Evolutionary conservation across 2,113 vertebrate species (phyloP), one percentile per base, ranked within the genome.

Genomic region (Podiceps cristatus): DNA sequence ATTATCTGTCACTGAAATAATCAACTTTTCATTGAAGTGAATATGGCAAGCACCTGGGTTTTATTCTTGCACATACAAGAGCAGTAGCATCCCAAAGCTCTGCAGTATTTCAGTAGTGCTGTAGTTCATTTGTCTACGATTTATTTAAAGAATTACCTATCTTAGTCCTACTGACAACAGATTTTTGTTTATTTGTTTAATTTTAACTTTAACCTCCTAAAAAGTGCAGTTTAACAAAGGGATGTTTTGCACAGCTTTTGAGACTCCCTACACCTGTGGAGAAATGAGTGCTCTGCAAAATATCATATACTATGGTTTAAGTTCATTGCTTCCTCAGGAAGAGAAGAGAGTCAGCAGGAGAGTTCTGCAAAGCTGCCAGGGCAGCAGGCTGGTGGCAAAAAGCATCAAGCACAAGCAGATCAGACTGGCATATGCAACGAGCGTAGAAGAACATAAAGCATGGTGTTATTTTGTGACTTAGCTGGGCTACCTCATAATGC

Each of bases 111-210:
- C 81, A 77, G 82, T 42, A 77, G 56, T 52, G 62, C 75, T 85
- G 35, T 42, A 84, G 29, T 37, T 95, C 63, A 68, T 69, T 67
- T 91, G 62, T 44, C 56, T 62, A 28, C 7, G 29, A 83, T 79
- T 86, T 89, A 80, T 83, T 94, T 88, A 31, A 92, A 83, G 91
- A 33, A 88, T 66, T 62, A 69, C 42, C 72, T 92, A 92, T 82
- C 86, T 93, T 53, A 96, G 86, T n/a, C 29, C 40, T 64, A 47
- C 69, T 63, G 44, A 76, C 80, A 96, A 86, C 45, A 84, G 42
- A 2, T 29, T 25, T 73, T 25, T 58, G 31, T 35, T n/a, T 62
- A n/a, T n/a, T 37, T 37, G 69, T 82, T 83, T 63, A 60, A 79
- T 5, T 7, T 31, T 84, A 83, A 73, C 76, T 94, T 79, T 62